These are phyloP conservation scores for Oreochromis spilurus DNA, from an alignment of 2,113 vertebrate genomes.

Conservation along the genomic window DNA sequence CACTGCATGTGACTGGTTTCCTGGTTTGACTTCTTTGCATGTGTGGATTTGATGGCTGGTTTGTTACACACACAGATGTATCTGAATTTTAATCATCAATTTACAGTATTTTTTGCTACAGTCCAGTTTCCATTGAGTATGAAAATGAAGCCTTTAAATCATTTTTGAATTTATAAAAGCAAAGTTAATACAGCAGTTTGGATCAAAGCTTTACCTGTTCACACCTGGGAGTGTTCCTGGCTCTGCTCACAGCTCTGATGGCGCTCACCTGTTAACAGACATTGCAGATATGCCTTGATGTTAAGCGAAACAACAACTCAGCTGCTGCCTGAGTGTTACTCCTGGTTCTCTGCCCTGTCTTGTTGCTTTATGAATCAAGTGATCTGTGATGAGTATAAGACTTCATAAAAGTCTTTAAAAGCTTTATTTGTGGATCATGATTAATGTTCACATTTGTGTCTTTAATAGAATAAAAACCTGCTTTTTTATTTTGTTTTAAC, in stretches of 20 bases:
- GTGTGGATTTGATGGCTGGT: background rate
- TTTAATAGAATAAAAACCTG: background rate
- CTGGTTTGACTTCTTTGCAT: background rate
- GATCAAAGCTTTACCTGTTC: background rate
- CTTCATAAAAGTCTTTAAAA: background rate
- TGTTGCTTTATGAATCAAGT: background rate
- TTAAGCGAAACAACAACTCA: background rate
- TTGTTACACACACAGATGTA: background rate
- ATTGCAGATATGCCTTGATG: background rate
- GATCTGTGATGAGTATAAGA: background rate
- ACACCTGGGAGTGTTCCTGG: background rate
- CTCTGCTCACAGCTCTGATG: background rate
- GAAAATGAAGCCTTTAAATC: background rate
- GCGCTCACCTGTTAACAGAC: background rate
- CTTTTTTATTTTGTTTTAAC: background rate
- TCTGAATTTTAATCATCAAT: background rate
- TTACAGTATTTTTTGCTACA: background rate
- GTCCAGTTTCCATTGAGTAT: background rate
- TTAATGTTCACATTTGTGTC: background rate
- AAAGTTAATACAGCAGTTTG: background rate
- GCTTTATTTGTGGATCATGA: background rate
- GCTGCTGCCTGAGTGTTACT: background rate
- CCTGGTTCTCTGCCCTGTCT: background rate
- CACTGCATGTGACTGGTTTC: background rate
- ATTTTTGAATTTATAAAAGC: background rate